Evolutionary conservation across 2,888 invertebrate species (phyloP), one percentile per base, ranked within the genome.

Genomic region (Ptycholaimellus sp.): DNA sequence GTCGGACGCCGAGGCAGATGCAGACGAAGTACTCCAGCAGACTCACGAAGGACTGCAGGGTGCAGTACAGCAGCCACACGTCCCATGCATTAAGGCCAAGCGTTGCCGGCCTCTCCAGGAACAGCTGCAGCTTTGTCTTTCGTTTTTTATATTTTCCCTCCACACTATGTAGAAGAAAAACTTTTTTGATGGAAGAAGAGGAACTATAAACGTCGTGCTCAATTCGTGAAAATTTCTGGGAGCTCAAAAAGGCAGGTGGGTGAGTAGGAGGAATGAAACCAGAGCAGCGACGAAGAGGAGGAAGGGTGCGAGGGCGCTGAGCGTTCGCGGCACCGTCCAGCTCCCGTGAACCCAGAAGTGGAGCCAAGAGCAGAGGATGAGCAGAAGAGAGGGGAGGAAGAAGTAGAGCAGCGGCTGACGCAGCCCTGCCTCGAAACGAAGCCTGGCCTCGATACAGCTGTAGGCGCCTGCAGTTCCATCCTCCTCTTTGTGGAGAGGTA

Each of bases 101-200:
- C 13, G 13, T 9, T 13, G 25, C 25, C 25, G 25, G 25, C 25
- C 13, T 6, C 25, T 6, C 7, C 6, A 9, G 13, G 25, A 23
- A 23, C 25, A 23, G 7, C 25, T 23, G 25, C 25, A 90, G 57
- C 87, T 90, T 67, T 70, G 83, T 59, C 81, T 82, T 54, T n/a
- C n/a, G n/a, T n/a, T n/a, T n/a, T n/a, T n/a, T n/a, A n/a, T n/a
- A n/a, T n/a, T n/a, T n/a, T n/a, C n/a, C n/a, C n/a, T n/a, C n/a
- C n/a, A n/a, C n/a, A n/a, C n/a, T n/a, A n/a, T n/a, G n/a, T n/a
- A n/a, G n/a, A n/a, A n/a, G n/a, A n/a, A n/a, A n/a, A n/a, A n/a
- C n/a, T n/a, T n/a, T n/a, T n/a, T n/a, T n/a, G n/a, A n/a, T n/a
- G n/a, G n/a, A n/a, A n/a, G n/a, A n/a, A n/a, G n/a, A n/a, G n/a